Evolutionary conservation across 2,113 vertebrate species (phyloP).

Genomic region (Sebastes schlegelii): DNA sequence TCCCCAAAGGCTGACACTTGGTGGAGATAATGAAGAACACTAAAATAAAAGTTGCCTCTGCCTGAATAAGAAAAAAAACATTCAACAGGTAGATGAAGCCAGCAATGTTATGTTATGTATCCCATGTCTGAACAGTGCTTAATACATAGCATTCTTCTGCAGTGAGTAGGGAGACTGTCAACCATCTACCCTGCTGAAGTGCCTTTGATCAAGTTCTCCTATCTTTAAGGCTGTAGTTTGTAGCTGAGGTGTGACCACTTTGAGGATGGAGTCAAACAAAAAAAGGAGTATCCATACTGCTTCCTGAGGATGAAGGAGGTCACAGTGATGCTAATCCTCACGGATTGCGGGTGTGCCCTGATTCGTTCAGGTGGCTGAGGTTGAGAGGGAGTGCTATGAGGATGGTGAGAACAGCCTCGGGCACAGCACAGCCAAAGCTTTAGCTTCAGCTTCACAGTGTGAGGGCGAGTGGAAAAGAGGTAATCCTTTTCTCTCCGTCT

Average conservation of each 20-base stretch:
- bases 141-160: no score
- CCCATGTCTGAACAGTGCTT: no score
- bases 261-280: not conserved
- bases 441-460: not conserved
- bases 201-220: not conserved
- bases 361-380: conserved; percentile 12
- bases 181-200: not conserved
- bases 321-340: not conserved
- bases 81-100: no score
- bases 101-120: no score
- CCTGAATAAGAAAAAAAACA: no score
- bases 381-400: not conserved
- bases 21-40: no score
- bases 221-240: not conserved
- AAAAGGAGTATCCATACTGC: not conserved
- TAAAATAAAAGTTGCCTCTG: no score
- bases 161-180: no score
- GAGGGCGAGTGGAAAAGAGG: not conserved
- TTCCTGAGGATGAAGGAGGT: not conserved
- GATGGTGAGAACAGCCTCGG: not conserved
- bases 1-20: no score
- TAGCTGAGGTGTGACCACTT: not conserved
- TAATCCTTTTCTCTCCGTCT: conserved; percentile 11
- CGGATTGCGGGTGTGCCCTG: not conserved
- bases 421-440: not conserved